A percentile compares a stretch with the other conserved stretches of the same genome.
Evolutionary conservation across 1,140 invertebrate species (phyloP).

Genomic region (Drosophila nebulosa): DNA sequence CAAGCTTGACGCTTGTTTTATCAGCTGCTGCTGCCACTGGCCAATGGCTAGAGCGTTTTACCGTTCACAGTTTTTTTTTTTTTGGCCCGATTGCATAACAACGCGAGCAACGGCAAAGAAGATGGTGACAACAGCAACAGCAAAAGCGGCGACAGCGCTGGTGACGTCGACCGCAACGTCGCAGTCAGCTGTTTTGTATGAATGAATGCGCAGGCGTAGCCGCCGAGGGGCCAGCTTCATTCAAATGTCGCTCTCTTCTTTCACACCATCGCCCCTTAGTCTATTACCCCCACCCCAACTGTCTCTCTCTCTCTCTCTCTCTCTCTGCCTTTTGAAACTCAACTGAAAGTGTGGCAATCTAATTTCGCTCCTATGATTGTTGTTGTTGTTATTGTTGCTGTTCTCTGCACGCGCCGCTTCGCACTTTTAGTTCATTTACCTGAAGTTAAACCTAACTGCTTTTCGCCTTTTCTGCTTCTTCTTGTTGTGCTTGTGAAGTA

Average conservation of each 20-base stretch:
- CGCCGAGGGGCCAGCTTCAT: slow-evolving; percentile 21
- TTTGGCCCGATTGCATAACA: slow-evolving; percentile 58
- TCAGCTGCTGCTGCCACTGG: slow-evolving; percentile 20
- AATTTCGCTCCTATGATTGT: slow-evolving; percentile 47
- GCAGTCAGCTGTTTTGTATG: slow-evolving; percentile 41
- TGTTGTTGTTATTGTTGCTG: slow-evolving; percentile 16
- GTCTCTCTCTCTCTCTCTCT: background rate
- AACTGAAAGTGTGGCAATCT: slow-evolving; percentile 72
- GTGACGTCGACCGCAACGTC: background rate
- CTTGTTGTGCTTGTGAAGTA: slow-evolving; percentile 4
- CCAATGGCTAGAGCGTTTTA: slow-evolving; percentile 52
- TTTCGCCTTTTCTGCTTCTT: slow-evolving; percentile 2
- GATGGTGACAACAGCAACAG: background rate
- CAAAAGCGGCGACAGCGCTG: background rate
- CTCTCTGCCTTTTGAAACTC: slow-evolving; percentile 13
- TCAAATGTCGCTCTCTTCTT: slow-evolving; percentile 28
- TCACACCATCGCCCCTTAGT: background rate
- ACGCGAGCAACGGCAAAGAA: background rate
- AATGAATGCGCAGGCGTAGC: slow-evolving; percentile 33
- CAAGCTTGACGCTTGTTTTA: slow-evolving; percentile 43
- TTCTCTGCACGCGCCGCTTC: slow-evolving; percentile 53
- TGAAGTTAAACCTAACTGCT: slow-evolving; percentile 48
- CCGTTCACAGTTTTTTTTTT: slow-evolving; percentile 37
- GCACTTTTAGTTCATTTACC: slow-evolving; percentile 78
- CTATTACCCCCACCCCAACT: background rate